A percentile compares a stretch with the other conserved stretches of the same genome.
Conservation (phyloP, 2,113 vertebrate genomes). For the Geococcyx californianus region DNA sequence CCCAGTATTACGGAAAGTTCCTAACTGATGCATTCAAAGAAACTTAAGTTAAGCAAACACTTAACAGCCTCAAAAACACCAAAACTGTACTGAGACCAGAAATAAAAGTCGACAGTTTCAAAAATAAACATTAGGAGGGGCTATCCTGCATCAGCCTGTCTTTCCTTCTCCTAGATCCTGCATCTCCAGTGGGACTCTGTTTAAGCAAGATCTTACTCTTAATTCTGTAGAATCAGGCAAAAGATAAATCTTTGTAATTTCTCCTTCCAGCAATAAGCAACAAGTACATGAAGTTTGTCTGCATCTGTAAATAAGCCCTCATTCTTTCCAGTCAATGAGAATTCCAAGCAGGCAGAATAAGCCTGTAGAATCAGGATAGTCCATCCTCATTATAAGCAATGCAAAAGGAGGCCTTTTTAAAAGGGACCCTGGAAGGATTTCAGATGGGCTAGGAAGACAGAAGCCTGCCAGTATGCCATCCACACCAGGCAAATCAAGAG, state of each 20-base stretch:
- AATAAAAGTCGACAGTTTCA: background rate
- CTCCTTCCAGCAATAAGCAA: background rate
- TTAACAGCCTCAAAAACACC: background rate
- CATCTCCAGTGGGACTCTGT: background rate
- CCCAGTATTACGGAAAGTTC: background rate
- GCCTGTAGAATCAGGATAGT: fast-evolving
- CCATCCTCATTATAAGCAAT: background rate
- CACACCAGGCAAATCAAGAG: background rate
- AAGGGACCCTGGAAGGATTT: background rate
- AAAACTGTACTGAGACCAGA: background rate
- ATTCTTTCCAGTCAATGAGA: background rate
- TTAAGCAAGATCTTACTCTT: background rate
- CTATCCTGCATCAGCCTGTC: fast-evolving
- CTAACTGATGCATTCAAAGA: background rate
- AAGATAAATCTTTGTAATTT: background rate
- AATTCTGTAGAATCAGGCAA: background rate
- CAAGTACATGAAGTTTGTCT: background rate
- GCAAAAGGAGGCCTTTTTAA: fast-evolving
- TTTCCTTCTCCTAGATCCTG: background rate
- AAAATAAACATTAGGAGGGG: background rate
- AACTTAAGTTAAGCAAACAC: background rate
- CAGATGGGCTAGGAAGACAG: background rate
- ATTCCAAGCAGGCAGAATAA: background rate
- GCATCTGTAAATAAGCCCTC: background rate
- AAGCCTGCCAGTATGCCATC: background rate